Evolutionary conservation across 2,888 invertebrate genomes (phyloP).

Genomic region (Miltochrista miniata): DNA sequence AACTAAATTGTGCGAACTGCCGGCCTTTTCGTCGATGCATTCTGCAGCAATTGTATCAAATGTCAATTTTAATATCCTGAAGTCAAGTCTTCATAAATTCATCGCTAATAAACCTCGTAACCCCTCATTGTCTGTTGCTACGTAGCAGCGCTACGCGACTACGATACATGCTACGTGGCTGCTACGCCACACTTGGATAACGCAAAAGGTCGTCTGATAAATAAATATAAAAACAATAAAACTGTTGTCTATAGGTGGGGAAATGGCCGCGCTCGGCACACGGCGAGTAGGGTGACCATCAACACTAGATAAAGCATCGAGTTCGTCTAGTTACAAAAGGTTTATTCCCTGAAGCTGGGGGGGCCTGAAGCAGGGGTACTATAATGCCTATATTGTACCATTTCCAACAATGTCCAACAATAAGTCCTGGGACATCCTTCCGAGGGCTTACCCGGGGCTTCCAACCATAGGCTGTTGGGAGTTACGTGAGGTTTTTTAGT

Average conservation of each 20-base stretch:
- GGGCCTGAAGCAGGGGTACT: too few species aligned
- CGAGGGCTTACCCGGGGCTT: too few species aligned
- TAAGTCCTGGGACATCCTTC: too few species aligned
- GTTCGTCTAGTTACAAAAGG: background rate
- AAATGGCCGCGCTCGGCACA: constrained; percentile 75
- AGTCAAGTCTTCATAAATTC: constrained; percentile 9
- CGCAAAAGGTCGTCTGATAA: constrained; percentile 72
- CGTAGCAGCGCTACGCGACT: constrained; percentile 50
- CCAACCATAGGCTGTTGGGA: too few species aligned
- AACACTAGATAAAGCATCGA: background rate
- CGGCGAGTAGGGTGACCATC: constrained; percentile 57
- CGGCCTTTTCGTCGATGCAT: too few species aligned
- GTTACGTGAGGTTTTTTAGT: too few species aligned
- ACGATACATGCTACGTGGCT: constrained; percentile 39
- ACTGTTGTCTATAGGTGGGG: constrained; percentile 80
- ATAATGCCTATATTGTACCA: too few species aligned
- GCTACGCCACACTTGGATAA: constrained; percentile 61
- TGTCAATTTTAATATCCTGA: too few species aligned
- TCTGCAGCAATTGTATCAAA: too few species aligned
- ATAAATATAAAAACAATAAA: constrained; percentile 83
- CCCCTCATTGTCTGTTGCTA: constrained; percentile 55
- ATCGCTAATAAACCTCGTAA: constrained; percentile 9
- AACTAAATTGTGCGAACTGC: too few species aligned
- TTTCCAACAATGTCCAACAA: too few species aligned
- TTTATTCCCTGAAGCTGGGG: too few species aligned